phyloP scores from a whole-genome alignment of 2,888 invertebrate species.

The Erebia palarica region DNA sequence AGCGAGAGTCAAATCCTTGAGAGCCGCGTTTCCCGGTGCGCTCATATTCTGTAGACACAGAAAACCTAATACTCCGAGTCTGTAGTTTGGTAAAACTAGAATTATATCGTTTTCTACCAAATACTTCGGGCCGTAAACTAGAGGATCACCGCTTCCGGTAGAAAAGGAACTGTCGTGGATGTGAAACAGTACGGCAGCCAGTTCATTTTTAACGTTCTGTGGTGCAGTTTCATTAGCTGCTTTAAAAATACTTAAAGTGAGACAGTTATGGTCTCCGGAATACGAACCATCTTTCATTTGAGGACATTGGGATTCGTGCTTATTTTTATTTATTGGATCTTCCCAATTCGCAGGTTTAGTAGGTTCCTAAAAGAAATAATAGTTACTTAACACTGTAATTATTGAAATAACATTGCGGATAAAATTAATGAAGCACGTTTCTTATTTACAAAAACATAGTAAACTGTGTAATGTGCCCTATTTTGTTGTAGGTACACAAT shows the following conservation, averaged over 20 bases:
- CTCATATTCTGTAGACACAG: constrained; percentile 59
- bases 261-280: constrained; percentile 57
- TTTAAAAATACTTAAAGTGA: constrained; percentile 68
- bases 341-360: constrained; percentile 45
- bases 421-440: background rate
- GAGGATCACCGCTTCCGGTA: constrained; percentile 62
- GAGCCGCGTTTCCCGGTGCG: constrained; percentile 68
- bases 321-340: constrained; percentile 43
- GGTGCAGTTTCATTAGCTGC: constrained; percentile 27
- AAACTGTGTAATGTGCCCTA: no score
- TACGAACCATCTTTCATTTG: constrained; percentile 49
- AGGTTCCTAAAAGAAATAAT: constrained; percentile 54
- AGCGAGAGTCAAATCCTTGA: constrained; percentile 67
- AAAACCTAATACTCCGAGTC: constrained; percentile 70
- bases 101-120: constrained; percentile 57
- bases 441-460: no score
- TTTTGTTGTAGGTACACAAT: no score
- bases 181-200: constrained; percentile 60
- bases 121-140: constrained; percentile 63
- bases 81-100: constrained; percentile 67
- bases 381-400: constrained; percentile 1
- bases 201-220: constrained; percentile 17
- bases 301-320: constrained; percentile 59
- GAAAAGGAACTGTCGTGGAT: constrained; percentile 68
- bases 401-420: background rate